Evolutionary conservation across 2,113 vertebrate genomes (phyloP), one percentile per base, ranked within the genome.

Genomic region (Bos indicus): DNA sequence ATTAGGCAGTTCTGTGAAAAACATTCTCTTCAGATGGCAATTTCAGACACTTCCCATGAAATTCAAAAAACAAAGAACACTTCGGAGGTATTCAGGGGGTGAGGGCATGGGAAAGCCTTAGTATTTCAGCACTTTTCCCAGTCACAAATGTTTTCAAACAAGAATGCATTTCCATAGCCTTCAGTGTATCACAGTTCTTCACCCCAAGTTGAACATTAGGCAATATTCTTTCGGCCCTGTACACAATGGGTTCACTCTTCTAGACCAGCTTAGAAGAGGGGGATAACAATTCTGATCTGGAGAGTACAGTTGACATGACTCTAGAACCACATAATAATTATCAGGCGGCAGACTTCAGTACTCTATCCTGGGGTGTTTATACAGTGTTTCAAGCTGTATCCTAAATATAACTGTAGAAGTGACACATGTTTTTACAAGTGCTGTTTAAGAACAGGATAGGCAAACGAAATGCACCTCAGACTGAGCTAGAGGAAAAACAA

Each of bases 321-420:
- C 91, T 30, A 92, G 52, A 74, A 62, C 71, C 59, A 93, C 83
- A 60, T 1, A 59, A 78, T 77, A 80, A 94, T 88, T 90, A 90
- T 84, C 57, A 88, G 87, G 90, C 60, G 7, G 87, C 80, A 26
- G 19, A 95, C 87, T 81, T 78, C 40, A 46, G n/a, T 15, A 6
- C 60, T 85, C 71, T 46, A 28, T 62, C 86, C 54, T 36, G 21
- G 43, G 56, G 80, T 59, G 80, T 67, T 97, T 82, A 83, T 15
- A 54, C 30, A 74, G 64, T 40, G 52, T 90, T 91, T 90, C 30
- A 48, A 57, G 85, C 84, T 84, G 64, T 10, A 84, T 36, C 52
- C 96, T 94, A 97, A 98, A 95, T 94, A 92, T 90, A 97, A 94
- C 95, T 60, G n/a, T 43, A 88, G 95, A 93, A 74, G 90, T 9